Conservation (phyloP, 2,888 invertebrate genomes). For the Nowickia ferox region DNA sequence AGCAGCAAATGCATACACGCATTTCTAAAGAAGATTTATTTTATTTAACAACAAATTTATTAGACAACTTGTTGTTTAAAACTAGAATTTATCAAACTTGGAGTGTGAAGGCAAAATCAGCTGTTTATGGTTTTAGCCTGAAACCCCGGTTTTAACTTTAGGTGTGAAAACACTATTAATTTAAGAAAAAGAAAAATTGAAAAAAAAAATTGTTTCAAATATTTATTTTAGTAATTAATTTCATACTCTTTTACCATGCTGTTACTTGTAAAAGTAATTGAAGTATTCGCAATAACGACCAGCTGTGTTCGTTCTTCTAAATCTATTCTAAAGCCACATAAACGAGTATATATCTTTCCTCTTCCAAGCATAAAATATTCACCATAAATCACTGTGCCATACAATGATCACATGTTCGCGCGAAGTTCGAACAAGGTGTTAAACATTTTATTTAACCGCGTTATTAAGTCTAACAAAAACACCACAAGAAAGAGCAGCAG, state of each 20-base stretch:
- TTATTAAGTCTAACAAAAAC: conserved; percentile 51
- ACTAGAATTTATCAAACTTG: too few relatives aligned
- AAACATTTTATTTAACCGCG: conserved; percentile 67
- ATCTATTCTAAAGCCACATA: background rate
- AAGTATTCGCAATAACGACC: conserved; percentile 6
- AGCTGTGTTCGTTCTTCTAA: background rate
- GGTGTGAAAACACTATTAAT: too few relatives aligned
- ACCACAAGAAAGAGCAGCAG: conserved; percentile 18
- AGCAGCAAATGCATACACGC: too few relatives aligned
- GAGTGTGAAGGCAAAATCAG: too few relatives aligned
- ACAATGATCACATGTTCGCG: conserved; percentile 51
- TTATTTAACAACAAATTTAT: too few relatives aligned
- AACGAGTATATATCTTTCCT: background rate
- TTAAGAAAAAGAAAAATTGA: too few relatives aligned
- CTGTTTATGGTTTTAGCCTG: too few relatives aligned
- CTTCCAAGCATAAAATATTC: conserved; percentile 27
- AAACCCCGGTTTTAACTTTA: too few relatives aligned
- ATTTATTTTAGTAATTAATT: background rate
- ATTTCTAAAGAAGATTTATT: too few relatives aligned
- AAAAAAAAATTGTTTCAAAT: background rate
- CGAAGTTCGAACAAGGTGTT: conserved; percentile 67
- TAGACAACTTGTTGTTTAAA: too few relatives aligned
- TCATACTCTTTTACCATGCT: background rate
- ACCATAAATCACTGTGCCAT: conserved; percentile 54
- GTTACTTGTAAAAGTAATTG: background rate